Evolutionary conservation across 2,888 invertebrate genomes (phyloP).

Genomic region (Smittia aterrima): DNA sequence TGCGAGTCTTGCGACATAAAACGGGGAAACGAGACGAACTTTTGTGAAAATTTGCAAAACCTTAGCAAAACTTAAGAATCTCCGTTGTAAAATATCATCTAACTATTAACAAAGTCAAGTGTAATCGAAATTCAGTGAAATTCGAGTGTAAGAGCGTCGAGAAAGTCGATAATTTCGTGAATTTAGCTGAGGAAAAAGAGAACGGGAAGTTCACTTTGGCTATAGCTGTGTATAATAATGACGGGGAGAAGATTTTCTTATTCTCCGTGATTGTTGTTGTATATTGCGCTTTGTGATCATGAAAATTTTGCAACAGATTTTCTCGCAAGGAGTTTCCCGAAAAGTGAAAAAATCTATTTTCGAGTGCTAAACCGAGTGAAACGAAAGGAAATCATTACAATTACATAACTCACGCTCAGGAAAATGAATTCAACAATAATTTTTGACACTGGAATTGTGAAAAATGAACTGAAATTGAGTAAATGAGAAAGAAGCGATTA

Average conservation of each 20-base stretch:
- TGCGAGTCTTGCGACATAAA: slow-evolving; percentile 39
- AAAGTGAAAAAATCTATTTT: slow-evolving; percentile 22
- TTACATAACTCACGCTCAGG: slow-evolving; percentile 27
- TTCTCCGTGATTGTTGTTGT: slow-evolving; percentile 39
- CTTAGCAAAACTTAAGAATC: neutral
- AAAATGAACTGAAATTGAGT: neutral
- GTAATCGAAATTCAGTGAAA: neutral
- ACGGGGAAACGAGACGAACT: slow-evolving; percentile 29
- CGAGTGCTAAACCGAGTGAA: neutral
- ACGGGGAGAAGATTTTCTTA: slow-evolving; percentile 30
- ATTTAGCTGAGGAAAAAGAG: slow-evolving; percentile 8
- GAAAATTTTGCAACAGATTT: slow-evolving; percentile 41
- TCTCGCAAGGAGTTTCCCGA: slow-evolving; percentile 35
- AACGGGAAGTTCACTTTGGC: neutral
- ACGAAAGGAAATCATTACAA: neutral
- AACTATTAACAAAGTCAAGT: neutral
- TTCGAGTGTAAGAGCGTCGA: neutral
- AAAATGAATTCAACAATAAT: slow-evolving; percentile 33
- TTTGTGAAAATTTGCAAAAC: slow-evolving; percentile 34
- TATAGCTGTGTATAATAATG: slow-evolving; percentile 3
- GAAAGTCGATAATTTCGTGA: neutral
- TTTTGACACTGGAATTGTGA: slow-evolving; percentile 26
- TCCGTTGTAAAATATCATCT: neutral
- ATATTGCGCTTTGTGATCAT: slow-evolving; percentile 41
- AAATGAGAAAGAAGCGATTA: neutral